Base-by-base conservation (phyloP, 2,113 vertebrate genomes). In the Tor tambroides region DNA sequence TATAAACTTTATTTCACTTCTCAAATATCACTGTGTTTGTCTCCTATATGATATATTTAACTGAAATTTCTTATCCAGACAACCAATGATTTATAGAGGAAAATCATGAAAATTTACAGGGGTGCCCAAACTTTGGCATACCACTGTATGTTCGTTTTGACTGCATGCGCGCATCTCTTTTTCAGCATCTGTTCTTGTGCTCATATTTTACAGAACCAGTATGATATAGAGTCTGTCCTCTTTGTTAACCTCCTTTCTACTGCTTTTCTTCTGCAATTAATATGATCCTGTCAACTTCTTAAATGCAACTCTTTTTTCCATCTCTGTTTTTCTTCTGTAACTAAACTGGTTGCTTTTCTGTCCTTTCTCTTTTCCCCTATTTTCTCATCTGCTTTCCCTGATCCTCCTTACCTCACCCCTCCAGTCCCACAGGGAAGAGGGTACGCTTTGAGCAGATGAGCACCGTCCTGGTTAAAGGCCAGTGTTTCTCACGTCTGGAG, bases 381-480 rank as follows among this genome's bases (percentile, higher is more conserved):
- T 83, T 75, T 69, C 28, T 84, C 82, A 69, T 80, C 67, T 72
- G 49, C 5, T 69, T 69, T 56, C 80, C 63, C 75, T 84, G n/a
- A 86, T 87, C 87, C 21, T 30, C 30, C 26, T 61, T 83, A 23
- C 84, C 67, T 46, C 43, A 12, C 10, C 43, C 41, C 67, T 6
- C 17, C 30, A 89, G 86, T 88, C 92, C 89, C 80, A 92, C 94
- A 94, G 96, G 94, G 93, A 98, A 96, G 90, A 95, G 95, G 93
- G 98, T 98, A 61, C 96, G 86, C 86, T 99, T 98, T 94, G 95
- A 97, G 89, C 95, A 94, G 87, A 95, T 97, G 94, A 97, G 97
- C 93, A 98, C 98, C 30, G 92, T 99, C 91, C 97, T 98, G n/a
- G 89, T 95, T 83, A 94, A 93, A 46, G 97, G 97, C 84, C 94